These are phyloP conservation scores for Psilanteris sp. DNA, from an alignment of 1,140 invertebrate species.

Conservation along the genomic window DNA sequence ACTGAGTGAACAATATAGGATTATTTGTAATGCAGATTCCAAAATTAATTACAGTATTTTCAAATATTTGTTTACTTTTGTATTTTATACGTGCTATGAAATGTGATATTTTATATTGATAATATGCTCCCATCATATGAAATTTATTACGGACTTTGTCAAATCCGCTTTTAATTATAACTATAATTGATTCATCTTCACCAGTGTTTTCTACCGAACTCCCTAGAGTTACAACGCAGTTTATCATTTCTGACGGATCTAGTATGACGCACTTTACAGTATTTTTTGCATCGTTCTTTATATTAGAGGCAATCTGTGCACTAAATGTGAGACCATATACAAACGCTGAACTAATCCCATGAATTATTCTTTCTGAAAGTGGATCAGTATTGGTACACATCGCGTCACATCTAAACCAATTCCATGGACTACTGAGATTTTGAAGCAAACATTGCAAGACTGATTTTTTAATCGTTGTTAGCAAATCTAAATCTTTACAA, in stretches of 20 bases:
- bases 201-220: no score
- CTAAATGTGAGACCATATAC: no score
- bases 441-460: neutral
- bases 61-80: no score
- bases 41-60: neutral
- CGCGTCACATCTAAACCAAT: constrained; percentile 3
- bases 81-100: neutral
- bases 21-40: constrained; percentile 6
- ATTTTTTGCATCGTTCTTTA: no score
- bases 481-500: neutral
- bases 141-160: neutral
- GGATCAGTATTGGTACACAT: constrained; percentile 15
- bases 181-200: no score
- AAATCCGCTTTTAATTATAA: neutral
- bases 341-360: neutral
- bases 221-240: no score
- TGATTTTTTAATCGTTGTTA: neutral
- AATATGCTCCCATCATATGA: constrained; percentile 1
- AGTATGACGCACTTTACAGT: no score
- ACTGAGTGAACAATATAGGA: neutral
- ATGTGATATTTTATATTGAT: constrained; percentile 2
- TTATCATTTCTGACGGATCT: no score
- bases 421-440: constrained; percentile 7
- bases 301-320: no score
- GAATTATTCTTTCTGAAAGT: neutral